Conservation (phyloP, 2,888 invertebrate genomes). For the Tinea semifulvella region DNA sequence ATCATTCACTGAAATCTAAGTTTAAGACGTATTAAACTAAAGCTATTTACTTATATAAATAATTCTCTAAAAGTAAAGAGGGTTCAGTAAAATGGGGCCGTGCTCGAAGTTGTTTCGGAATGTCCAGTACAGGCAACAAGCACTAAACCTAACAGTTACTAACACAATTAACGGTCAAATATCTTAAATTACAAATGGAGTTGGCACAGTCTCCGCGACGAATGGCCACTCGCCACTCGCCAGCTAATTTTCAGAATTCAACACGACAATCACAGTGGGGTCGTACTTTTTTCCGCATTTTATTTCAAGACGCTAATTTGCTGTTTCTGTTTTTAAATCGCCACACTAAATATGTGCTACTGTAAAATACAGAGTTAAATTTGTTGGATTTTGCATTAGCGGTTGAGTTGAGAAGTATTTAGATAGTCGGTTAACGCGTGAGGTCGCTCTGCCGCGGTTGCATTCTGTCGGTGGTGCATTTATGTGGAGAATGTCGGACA, state of each 20-base stretch:
- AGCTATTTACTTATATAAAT: slow-evolving; percentile 48
- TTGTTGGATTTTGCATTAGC: slow-evolving; percentile 5
- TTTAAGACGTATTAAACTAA: slow-evolving; percentile 12
- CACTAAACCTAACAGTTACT: slow-evolving; percentile 56
- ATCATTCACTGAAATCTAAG: slow-evolving; percentile 21
- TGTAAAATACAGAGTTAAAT: background rate
- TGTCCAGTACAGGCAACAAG: slow-evolving; percentile 50
- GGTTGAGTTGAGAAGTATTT: slow-evolving; percentile 32
- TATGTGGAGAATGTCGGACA: slow-evolving; percentile 50
- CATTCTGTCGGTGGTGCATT: slow-evolving; percentile 56
- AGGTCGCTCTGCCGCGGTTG: slow-evolving; percentile 24
- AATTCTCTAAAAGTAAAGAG: slow-evolving; percentile 33
- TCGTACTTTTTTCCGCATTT: slow-evolving; percentile 15
- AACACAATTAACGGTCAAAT: slow-evolving; percentile 57
- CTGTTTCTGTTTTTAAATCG: background rate
- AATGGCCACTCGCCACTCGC: slow-evolving; percentile 48
- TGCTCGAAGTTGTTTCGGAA: slow-evolving; percentile 22
- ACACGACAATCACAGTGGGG: slow-evolving; percentile 31
- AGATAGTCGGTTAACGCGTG: slow-evolving; percentile 33
- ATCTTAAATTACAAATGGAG: slow-evolving; percentile 58
- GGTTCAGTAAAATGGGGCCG: slow-evolving; percentile 5
- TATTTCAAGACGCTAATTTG: background rate
- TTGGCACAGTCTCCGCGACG: slow-evolving; percentile 49
- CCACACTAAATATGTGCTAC: too few species aligned
- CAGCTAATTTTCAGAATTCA: slow-evolving; percentile 52